These are phyloP conservation scores for Prunella strophiata DNA, from an alignment of 2,797 vertebrate species.

Conservation along the genomic window DNA sequence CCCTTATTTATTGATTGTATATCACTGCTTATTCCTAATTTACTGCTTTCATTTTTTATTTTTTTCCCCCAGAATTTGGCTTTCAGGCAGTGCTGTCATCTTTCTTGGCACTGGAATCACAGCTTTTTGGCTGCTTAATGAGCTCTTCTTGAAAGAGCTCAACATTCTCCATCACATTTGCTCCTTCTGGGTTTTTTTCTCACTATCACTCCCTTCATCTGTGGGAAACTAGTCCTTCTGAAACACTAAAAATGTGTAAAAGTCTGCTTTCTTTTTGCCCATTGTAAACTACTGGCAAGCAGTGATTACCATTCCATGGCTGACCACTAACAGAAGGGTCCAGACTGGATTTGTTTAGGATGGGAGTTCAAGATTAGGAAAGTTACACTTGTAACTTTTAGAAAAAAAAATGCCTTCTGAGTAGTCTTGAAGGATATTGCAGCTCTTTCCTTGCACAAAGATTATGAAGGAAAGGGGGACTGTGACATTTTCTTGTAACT, in stretches of 20 bases:
- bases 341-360: neutral
- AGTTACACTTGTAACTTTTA: neutral
- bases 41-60: neutral
- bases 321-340: neutral
- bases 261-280: neutral
- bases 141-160: neutral
- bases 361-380: neutral
- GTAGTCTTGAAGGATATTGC: neutral
- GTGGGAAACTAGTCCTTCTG: neutral
- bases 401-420: neutral
- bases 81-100: neutral
- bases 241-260: neutral
- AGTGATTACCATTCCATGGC: neutral
- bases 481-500: neutral
- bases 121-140: conserved; percentile 13
- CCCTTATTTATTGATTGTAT: neutral
- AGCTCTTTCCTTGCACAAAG: neutral
- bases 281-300: neutral
- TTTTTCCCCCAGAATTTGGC: neutral
- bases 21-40: neutral
- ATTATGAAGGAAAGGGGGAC: neutral
- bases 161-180: neutral
- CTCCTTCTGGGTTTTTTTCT: neutral
- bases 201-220: neutral
- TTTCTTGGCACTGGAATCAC: neutral